Base-by-base conservation (phyloP, 2,888 invertebrate genomes). In the Pristionchus fissidentatus region DNA sequence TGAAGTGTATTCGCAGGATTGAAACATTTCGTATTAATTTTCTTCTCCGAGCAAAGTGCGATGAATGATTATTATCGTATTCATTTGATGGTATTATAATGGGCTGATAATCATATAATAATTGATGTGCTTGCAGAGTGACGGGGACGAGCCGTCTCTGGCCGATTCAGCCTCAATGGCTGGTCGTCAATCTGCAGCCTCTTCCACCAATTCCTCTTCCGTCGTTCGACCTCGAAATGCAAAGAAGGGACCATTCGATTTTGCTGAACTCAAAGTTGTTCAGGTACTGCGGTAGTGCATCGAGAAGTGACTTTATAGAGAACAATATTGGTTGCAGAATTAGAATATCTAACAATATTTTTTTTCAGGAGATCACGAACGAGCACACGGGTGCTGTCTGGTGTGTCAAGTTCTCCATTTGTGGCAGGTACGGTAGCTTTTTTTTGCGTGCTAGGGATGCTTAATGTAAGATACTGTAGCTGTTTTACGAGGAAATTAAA, bases 351-450 rank as follows among this genome's bases (percentile, higher is more conserved):
- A 90, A 95, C 95, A 84, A 95, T 19, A 10, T 49, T 49, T 49
- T 8, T 29, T n/a, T 79, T 19, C 94, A 94, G 89, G 97, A 96
- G 92, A 94, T 97, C 89, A 95, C 95, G 84, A 95, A 95, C 1
- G 96, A 95, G 84, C 97, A 97, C 93, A 95, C 95, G 19, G 94
- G 94, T 73, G 97, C 98, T 1, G 96, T 99, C 89, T 99, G 98
- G 98, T 97, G 97, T 92, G 97, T 98, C 96, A 97, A 97, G 93
- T 98, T 98, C 93, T 97, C 97, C 84, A 96, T 95, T 84, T 98
- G 98, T 94, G 89, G 89, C n/a, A 85, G 80, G 80, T 81, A 62
- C 43, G 80, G 38, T 49, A 35, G 35, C 29, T 52, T 32, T 8
- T 52, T 46, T 15, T 15, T 49, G 10, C 49, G 49, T 49, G 49